A percentile compares a stretch with the other conserved stretches of the same genome.
Conservation (phyloP, 2,113 vertebrate species). For the Sisor rabdophorus region DNA sequence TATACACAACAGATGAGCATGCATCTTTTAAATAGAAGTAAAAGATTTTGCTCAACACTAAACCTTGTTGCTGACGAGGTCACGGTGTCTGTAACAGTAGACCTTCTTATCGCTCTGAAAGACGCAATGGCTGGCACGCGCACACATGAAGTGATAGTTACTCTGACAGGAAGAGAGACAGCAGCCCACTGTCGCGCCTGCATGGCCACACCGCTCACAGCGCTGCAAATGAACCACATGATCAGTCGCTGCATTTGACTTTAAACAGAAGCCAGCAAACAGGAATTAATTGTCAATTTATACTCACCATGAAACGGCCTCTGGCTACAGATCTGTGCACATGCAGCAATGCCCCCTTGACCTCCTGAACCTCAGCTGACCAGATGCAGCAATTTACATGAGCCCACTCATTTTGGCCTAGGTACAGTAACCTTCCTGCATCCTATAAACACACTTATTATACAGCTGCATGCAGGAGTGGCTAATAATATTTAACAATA, state of each 20-base stretch:
- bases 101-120: slow-evolving; percentile 88
- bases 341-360: slow-evolving; percentile 78
- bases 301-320: slow-evolving; percentile 80
- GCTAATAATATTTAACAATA: background rate
- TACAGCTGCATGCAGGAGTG: background rate
- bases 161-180: slow-evolving; percentile 84
- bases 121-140: slow-evolving; percentile 77
- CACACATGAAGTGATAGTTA: slow-evolving; percentile 94
- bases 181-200: slow-evolving; percentile 87
- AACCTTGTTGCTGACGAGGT: slow-evolving; percentile 79
- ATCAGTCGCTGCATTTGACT: background rate
- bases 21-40: background rate
- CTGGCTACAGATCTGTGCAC: slow-evolving; percentile 84
- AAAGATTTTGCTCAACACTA: background rate
- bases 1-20: background rate
- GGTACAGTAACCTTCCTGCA: slow-evolving; percentile 81
- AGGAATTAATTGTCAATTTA: background rate
- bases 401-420: slow-evolving; percentile 90
- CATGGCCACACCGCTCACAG: slow-evolving; percentile 81
- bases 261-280: background rate
- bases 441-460: slow-evolving; percentile 62
- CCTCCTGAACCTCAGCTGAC: slow-evolving; percentile 89
- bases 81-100: slow-evolving; percentile 80
- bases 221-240: slow-evolving; percentile 64
- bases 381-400: slow-evolving; percentile 89